phyloP scores from a whole-genome alignment of 2,113 vertebrate species.

The Pterocles orientalis region DNA sequence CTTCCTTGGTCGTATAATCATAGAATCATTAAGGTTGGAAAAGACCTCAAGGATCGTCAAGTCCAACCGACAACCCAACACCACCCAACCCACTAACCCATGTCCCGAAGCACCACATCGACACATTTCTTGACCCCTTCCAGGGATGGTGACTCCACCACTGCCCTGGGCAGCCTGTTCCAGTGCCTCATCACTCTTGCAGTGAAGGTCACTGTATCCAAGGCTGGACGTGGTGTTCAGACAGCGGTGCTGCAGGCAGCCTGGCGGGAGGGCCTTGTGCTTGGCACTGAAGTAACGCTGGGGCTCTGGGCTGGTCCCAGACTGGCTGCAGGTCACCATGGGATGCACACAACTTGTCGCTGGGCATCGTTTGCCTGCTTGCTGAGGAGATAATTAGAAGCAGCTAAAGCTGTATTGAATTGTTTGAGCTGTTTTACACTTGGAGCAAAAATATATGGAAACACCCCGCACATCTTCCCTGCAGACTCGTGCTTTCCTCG shows the following conservation, averaged over 20 bases:
- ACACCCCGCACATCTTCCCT: not conserved
- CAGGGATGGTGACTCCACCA: too few relatives aligned
- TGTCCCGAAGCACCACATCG: too few relatives aligned
- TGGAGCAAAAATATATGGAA: not conserved
- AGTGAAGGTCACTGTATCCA: not conserved
- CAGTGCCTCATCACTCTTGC: too few relatives aligned
- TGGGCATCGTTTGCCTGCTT: not conserved
- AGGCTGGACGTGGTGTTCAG: not conserved
- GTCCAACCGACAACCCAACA: too few relatives aligned
- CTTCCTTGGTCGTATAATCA: not conserved
- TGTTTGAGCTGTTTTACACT: not conserved
- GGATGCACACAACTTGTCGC: not conserved
- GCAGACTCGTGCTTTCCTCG: not conserved
- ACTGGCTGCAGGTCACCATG: not conserved
- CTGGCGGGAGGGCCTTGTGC: not conserved
- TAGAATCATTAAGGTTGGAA: too few relatives aligned
- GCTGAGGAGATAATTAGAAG: not conserved
- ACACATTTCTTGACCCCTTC: too few relatives aligned
- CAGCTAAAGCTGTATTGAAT: not conserved
- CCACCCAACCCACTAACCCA: too few relatives aligned
- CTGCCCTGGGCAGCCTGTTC: too few relatives aligned
- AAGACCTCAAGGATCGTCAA: too few relatives aligned
- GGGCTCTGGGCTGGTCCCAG: not conserved
- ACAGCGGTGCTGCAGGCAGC: not conserved
- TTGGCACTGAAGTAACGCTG: rapidly evolving